Conservation (phyloP, 2,113 vertebrate genomes). For the Rafetus swinhoei region DNA sequence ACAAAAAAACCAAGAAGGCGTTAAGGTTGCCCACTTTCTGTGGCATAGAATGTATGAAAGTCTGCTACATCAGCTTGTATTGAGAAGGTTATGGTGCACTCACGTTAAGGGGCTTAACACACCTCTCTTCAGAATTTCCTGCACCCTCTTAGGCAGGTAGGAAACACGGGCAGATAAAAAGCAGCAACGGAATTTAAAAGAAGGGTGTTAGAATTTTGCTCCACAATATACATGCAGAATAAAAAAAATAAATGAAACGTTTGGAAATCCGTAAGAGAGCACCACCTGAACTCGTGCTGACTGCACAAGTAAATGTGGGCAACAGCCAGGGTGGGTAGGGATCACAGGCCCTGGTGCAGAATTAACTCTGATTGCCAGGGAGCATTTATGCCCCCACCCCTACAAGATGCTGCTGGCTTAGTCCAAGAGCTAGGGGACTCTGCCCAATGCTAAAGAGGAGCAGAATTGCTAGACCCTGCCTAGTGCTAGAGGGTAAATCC, state of each 20-base stretch:
- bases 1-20: not conserved
- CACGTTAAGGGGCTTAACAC: constrained; percentile 18
- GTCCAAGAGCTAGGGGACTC: not conserved
- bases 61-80: not conserved
- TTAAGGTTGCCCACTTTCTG: not conserved
- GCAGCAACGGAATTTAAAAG: constrained; percentile 32
- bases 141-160: constrained; percentile 7
- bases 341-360: not conserved
- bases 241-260: not conserved
- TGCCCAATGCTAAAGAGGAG: not conserved
- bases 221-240: not conserved
- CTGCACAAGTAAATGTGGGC: not conserved
- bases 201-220: constrained; percentile 23
- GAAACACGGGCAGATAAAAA: constrained; percentile 14
- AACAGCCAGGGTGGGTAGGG: not conserved
- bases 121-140: constrained; percentile 27
- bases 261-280: not conserved
- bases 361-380: not conserved
- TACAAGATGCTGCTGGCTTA: not conserved
- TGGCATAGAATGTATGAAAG: not conserved
- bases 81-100: constrained; percentile 21
- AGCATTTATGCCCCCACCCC: not conserved
- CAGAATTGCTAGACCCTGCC: not conserved
- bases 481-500: not conserved
- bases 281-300: not conserved